Base-by-base conservation (phyloP, 1,140 invertebrate genomes). In the Piezodorus guildinii region DNA sequence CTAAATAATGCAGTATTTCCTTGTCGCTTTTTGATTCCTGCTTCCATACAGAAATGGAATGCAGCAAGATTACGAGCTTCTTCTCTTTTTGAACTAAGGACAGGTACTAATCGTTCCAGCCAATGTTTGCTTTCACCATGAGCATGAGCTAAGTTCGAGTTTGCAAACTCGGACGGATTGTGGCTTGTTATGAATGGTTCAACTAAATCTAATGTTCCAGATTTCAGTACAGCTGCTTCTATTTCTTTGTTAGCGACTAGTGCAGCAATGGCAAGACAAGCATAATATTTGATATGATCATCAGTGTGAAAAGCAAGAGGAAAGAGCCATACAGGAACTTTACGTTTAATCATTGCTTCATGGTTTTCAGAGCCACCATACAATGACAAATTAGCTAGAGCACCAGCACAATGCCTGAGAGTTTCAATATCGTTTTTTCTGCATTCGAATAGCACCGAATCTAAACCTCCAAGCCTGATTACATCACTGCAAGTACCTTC, bases 21-120 rank as follows among this genome's bases (percentile, higher is more conserved):
- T 76, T 98, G 96, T 69, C 93, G 87, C 70, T 95, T 89, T 72
- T 98, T 98, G 44, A 99, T 98, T 14, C 90, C 91, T 3, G 96
- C 96, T 75, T 99, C 96, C 93, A 99, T 97, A 71, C 94, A 97
- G 74, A 99, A 99, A 74, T 99, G 96, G 74, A 99, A 99, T 27
- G 96, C 94, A 0, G 96, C 96, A 61, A 99, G 75, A 72, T 96
- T 96, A 67, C 94, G 82, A 0, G 96, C 95, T 75, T 98, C 96
- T 72, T 96, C 91, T 62, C 95, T 78, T 73, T 97, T 93, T 17
- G 94, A 97, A 69, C 87, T 92, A 4, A 99, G 75, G n/a, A 99
- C 90, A 0, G 95, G 94, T 1, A 98, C 91, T 44, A 99, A 77
- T 65, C 90, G 80, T 74, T 93, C 83, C 14, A 98, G 77, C 96